Evolutionary conservation across 1,140 invertebrate species (phyloP), one percentile per base, ranked within the genome.

Genomic region (Zaprionus gabonicus): DNA sequence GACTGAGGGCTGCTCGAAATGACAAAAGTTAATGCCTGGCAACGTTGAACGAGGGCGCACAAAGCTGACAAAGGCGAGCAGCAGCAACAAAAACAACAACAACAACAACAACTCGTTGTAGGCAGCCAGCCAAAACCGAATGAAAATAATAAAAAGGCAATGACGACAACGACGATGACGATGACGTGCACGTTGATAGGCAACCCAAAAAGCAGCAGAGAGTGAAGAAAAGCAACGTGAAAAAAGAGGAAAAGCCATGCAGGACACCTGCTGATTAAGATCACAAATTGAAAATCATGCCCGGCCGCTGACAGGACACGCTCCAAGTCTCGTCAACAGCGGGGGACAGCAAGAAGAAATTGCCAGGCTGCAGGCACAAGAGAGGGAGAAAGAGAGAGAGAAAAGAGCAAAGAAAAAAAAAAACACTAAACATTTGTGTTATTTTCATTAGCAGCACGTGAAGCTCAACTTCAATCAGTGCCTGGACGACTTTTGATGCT

Each of bases 181-280:
- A 78, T 71, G 79, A 68, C 80, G 71, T 70, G 31, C 78, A 57
- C 51, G 80, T 74, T 86, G 80, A 83, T 81, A 77, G 76, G 70
- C 74, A 79, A 82, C 73, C 73, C 56, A 72, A 31, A 70, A 63
- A 46, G 55, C 36, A 49, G 44, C 20, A 44, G 17, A 28, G 15
- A 7, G 20, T n/a, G 25, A 12, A 46, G 34, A 27, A 31, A 25
- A 28, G 51, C 10, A 23, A 46, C 55, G 34, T 9, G 58, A 58
- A 70, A 65, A 57, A 20, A 41, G 64, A 58, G 55, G 64, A 63
- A 60, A 68, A 66, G 76, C 55, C 78, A 78, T 65, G 71, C 60
- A 85, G 81, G 86, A 88, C 90, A 91, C 90, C 90, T 91, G 90
- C 88, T 91, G 90, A 91, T 91, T 86, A 91, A 88, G 90, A 91